Evolutionary conservation across 2,888 invertebrate genomes (phyloP).

Genomic region (Pammene fasciana): DNA sequence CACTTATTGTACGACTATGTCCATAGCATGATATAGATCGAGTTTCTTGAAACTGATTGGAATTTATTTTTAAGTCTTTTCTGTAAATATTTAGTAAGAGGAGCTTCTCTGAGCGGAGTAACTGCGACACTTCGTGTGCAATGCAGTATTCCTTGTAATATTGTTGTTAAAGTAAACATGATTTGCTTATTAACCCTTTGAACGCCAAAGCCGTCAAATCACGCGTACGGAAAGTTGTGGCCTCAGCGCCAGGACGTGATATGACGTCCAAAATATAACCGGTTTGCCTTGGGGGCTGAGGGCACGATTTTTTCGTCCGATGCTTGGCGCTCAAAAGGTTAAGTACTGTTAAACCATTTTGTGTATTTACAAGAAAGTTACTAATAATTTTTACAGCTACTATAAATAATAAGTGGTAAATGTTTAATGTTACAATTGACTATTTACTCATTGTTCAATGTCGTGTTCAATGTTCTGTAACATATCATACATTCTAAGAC

Average conservation of each 20-base stretch:
- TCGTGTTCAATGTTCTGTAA: slow-evolving; percentile 52
- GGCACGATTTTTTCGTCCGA: too few species aligned
- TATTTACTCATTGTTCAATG: slow-evolving; percentile 44
- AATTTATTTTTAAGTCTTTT: slow-evolving; percentile 11
- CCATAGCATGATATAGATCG: slow-evolving; percentile 9
- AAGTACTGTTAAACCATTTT: slow-evolving; percentile 16
- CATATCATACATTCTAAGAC: slow-evolving; percentile 39
- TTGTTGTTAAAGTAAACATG: slow-evolving; percentile 11
- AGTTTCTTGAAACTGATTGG: slow-evolving; percentile 2
- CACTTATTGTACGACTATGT: slow-evolving; percentile 8
- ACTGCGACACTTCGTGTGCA: slow-evolving; percentile 6
- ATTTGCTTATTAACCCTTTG: slow-evolving; percentile 7
- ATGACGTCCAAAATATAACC: too few species aligned
- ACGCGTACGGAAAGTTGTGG: too few species aligned
- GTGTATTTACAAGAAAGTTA: slow-evolving; percentile 18
- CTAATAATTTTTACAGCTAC: slow-evolving; percentile 13
- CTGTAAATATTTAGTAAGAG: slow-evolving; percentile 33
- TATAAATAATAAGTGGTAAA: slow-evolving; percentile 30
- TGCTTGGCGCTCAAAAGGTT: too few species aligned
- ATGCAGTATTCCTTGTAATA: slow-evolving; percentile 14
- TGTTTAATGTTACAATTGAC: slow-evolving; percentile 28
- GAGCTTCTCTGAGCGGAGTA: not conserved
- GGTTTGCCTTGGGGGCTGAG: too few species aligned
- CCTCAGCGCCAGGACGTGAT: too few species aligned
- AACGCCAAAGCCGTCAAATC: too few species aligned